These are phyloP conservation scores for Calameuta pallipes DNA, from an alignment of 2,888 invertebrate species.

Conservation along the genomic window DNA sequence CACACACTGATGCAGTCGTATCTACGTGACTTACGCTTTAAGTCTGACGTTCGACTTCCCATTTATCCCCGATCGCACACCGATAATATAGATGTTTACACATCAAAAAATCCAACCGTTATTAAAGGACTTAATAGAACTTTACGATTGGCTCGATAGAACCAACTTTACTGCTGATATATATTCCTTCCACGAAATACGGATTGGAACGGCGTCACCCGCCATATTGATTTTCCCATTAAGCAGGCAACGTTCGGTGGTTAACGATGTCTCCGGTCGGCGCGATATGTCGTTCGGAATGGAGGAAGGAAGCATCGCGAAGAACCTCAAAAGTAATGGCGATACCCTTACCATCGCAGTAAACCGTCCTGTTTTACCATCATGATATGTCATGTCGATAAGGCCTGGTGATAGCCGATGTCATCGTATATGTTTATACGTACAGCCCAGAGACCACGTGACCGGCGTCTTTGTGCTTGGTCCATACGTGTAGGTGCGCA, in stretches of 20 bases:
- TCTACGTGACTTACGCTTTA: too few species aligned
- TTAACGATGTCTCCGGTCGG: neutral
- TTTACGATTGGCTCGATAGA: neutral
- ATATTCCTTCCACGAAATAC: neutral
- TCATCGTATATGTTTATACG: too few species aligned
- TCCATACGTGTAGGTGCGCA: neutral
- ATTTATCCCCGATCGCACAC: too few species aligned
- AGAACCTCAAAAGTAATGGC: neutral
- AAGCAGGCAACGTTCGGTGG: neutral
- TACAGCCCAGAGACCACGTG: neutral
- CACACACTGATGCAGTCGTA: too few species aligned
- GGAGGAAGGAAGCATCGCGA: neutral
- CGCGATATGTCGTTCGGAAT: neutral
- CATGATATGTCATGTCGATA: neutral
- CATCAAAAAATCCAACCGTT: neutral
- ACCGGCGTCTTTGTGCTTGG: neutral
- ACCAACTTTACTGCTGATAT: neutral
- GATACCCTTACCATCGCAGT: neutral
- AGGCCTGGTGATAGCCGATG: neutral
- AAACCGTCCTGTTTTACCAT: neutral
- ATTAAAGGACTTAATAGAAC: neutral
- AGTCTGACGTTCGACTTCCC: too few species aligned
- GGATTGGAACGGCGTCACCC: neutral
- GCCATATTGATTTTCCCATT: neutral
- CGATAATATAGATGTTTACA: too few species aligned